A percentile compares a stretch with the other conserved stretches of the same genome.
Conservation (phyloP, 2,113 vertebrate species). For the Poeciliopsis turrubarensis region DNA sequence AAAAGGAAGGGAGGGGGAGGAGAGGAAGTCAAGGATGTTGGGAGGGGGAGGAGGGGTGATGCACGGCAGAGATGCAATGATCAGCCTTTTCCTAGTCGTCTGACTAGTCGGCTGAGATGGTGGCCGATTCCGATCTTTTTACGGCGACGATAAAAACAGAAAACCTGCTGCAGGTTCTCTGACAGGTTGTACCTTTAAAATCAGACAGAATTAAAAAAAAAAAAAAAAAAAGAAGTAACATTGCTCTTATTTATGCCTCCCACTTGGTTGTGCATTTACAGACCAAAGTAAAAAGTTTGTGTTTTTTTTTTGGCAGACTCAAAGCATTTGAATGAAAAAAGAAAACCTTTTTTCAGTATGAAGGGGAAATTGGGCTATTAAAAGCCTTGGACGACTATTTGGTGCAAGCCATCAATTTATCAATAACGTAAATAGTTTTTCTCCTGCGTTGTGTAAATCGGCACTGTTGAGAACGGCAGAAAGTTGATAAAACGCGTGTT, state of each 20-base stretch:
- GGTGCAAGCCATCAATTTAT: neutral
- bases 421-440: neutral
- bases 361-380: too few relatives aligned
- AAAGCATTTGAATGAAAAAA: neutral
- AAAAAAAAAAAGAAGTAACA: neutral
- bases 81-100: neutral
- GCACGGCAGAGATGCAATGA: neutral
- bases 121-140: neutral
- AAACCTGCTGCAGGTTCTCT: neutral
- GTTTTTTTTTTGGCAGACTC: too few relatives aligned
- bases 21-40: constrained; percentile 41
- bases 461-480: neutral
- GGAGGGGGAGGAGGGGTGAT: constrained; percentile 63
- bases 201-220: neutral
- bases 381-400: too few relatives aligned
- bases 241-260: neutral
- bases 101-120: neutral
- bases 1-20: constrained; percentile 42
- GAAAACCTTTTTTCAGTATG: too few relatives aligned
- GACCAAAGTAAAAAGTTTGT: neutral
- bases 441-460: neutral
- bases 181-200: neutral
- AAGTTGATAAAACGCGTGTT: too few relatives aligned
- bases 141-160: neutral
- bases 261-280: neutral